Percentiles rank a stretch among this genome's conserved stretches.
These are phyloP conservation scores for Oligia fasciuncula DNA, from an alignment of 2,888 invertebrate species.

Conservation along the genomic window DNA sequence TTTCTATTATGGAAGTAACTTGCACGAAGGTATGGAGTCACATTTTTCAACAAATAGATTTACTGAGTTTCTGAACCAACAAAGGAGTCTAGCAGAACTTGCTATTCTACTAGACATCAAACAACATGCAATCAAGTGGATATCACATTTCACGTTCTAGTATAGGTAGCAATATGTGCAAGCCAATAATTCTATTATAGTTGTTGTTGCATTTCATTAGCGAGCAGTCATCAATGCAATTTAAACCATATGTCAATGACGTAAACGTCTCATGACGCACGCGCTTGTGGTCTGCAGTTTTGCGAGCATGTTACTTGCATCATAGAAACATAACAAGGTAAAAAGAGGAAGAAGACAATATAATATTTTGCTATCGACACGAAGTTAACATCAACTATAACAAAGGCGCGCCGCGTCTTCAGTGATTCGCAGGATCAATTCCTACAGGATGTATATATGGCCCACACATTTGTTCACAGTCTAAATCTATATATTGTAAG, in stretches of 20 bases:
- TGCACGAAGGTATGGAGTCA: background rate
- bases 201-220: background rate
- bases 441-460: slow-evolving; percentile 18
- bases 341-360: slow-evolving; percentile 15
- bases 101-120: background rate
- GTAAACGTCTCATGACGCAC: background rate
- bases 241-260: slow-evolving; percentile 1
- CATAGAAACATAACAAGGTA: slow-evolving; percentile 12
- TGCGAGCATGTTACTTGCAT: slow-evolving; percentile 13
- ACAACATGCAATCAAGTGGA: background rate
- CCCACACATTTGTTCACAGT: slow-evolving; percentile 33
- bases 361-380: slow-evolving; percentile 27
- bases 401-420: slow-evolving; percentile 1
- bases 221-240: background rate
- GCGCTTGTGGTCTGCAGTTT: background rate
- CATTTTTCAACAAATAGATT: too few species aligned
- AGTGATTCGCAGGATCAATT: slow-evolving; percentile 23
- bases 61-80: background rate
- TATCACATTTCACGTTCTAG: background rate
- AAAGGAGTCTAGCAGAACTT: background rate
- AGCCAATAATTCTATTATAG: too few species aligned
- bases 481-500: slow-evolving; percentile 10
- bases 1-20: slow-evolving; percentile 20
- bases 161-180: background rate
- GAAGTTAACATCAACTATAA: slow-evolving; percentile 24